Conservation (phyloP, 1,140 invertebrate species). For the Cepaea nemoralis region DNA sequence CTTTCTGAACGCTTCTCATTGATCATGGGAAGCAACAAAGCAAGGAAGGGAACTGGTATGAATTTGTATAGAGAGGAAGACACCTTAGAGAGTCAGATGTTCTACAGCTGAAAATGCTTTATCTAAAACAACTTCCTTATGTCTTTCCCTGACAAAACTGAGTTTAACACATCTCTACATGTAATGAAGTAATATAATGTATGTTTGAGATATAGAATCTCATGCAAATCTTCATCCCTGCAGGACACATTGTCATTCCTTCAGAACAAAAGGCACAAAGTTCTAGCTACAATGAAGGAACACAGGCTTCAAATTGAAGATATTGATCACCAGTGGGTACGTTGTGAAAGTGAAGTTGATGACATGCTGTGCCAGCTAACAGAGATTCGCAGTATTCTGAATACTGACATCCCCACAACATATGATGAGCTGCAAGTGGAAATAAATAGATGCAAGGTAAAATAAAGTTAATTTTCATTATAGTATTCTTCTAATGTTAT, state of each 20-base stretch:
- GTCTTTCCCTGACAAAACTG: no score
- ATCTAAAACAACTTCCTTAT: no score
- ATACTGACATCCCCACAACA: conserved; percentile 56
- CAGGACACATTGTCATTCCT: conserved; percentile 48
- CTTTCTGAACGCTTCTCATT: no score
- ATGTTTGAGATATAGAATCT: background rate
- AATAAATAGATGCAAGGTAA: conserved; percentile 66
- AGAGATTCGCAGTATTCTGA: conserved; percentile 58
- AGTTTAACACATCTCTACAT: no score
- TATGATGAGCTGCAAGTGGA: conserved; percentile 68
- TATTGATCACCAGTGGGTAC: conserved; percentile 68
- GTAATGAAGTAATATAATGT: background rate
- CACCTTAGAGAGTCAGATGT: no score
- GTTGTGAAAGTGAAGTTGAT: conserved; percentile 70
- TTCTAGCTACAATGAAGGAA: conserved; percentile 77
- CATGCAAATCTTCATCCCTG: background rate
- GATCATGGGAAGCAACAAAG: no score
- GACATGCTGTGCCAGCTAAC: conserved; percentile 65
- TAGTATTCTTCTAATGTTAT: no score
- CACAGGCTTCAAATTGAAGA: conserved; percentile 76
- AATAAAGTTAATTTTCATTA: no score
- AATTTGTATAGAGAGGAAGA: no score
- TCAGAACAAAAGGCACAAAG: conserved; percentile 71
- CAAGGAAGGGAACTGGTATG: no score
- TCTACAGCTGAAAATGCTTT: no score